Conservation (phyloP, 2,113 vertebrate species). For the Alosa alosa region DNA sequence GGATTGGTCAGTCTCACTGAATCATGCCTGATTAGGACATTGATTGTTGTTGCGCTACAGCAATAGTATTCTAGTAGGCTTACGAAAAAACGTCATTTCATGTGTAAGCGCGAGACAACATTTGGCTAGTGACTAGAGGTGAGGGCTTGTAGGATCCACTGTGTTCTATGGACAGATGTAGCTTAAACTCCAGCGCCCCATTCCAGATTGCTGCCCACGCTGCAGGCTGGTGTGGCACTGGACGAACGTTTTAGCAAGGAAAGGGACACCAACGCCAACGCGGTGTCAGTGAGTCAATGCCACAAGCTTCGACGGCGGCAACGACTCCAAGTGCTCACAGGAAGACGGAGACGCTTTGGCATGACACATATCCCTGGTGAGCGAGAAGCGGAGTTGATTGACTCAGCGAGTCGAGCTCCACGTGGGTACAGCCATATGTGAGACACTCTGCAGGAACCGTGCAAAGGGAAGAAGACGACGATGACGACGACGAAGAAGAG, state of each 20-base stretch:
- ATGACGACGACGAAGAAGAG: background rate
- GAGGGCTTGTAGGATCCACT: background rate
- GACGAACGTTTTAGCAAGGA: background rate
- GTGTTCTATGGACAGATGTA: background rate
- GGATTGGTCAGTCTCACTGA: constrained; percentile 36
- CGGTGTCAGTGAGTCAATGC: background rate
- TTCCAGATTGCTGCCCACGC: background rate
- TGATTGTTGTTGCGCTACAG: constrained; percentile 28
- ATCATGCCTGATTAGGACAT: constrained; percentile 36
- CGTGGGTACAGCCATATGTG: constrained; percentile 24
- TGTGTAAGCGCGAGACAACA: too few relatives aligned
- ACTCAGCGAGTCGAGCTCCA: background rate
- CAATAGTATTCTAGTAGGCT: background rate
- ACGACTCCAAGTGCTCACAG: background rate
- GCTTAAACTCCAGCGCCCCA: background rate
- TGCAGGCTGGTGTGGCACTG: background rate
- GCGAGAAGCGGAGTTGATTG: background rate
- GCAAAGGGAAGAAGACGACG: background rate
- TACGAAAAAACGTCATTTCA: background rate
- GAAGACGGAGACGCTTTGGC: background rate
- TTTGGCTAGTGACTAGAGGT: background rate
- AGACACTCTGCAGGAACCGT: constrained; percentile 1
- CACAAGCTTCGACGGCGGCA: background rate
- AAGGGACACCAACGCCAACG: background rate
- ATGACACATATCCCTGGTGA: background rate